phyloP scores from a whole-genome alignment of 2,113 vertebrate species.

The Actenoides hombroni region DNA sequence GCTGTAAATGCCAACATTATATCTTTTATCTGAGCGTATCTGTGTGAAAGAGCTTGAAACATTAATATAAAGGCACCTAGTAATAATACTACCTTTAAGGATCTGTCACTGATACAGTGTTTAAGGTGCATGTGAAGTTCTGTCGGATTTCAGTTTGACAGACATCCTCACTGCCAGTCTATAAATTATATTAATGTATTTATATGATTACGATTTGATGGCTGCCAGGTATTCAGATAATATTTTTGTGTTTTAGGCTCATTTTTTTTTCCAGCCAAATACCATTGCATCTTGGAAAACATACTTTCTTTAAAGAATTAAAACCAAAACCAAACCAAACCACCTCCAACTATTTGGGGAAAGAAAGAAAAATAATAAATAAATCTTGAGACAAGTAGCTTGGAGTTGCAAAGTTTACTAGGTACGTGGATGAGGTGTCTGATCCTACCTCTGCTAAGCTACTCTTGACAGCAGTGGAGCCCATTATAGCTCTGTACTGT shows the following conservation, averaged over 20 bases:
- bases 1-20: constrained; percentile 61
- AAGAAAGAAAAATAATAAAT: not conserved
- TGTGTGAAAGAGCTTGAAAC: constrained; percentile 55
- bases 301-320: not conserved
- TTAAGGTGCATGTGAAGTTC: not conserved
- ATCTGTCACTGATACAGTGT: not conserved
- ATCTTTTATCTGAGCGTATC: constrained; percentile 52
- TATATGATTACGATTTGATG: not conserved
- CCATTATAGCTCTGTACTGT: not conserved
- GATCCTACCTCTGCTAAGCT: not conserved
- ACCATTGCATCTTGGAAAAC: not conserved
- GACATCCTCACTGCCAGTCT: not conserved
- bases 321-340: not conserved
- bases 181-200: not conserved
- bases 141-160: not conserved
- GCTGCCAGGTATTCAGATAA: not conserved
- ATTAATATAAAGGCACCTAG: not conserved
- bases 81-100: not conserved
- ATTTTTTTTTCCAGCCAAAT: not conserved
- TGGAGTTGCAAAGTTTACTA: not conserved
- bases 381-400: not conserved
- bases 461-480: not conserved
- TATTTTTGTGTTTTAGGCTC: not conserved
- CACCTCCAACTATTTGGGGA: not conserved
- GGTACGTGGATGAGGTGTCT: not conserved